These are phyloP conservation scores for Elmis aenea DNA, from an alignment of 2,888 invertebrate species.

Conservation along the genomic window DNA sequence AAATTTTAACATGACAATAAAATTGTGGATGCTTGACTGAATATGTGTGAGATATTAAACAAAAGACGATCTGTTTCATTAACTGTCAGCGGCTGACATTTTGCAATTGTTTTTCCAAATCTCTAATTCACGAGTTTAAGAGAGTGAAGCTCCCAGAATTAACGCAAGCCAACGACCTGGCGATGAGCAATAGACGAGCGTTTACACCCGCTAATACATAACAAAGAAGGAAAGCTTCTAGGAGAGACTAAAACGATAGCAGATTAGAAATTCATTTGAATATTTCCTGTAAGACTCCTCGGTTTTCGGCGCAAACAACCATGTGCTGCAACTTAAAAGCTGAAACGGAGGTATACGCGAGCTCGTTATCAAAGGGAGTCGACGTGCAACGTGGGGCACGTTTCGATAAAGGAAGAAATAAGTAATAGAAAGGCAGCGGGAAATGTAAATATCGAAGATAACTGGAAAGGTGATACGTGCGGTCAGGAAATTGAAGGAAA, in stretches of 20 bases:
- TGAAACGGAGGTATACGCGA: slow-evolving; percentile 3
- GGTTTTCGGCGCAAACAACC: not conserved
- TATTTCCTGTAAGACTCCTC: slow-evolving; percentile 41
- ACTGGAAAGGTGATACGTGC: slow-evolving; percentile 30
- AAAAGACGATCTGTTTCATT: too few relatives aligned
- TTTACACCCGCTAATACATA: slow-evolving; percentile 9
- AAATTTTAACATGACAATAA: too few relatives aligned
- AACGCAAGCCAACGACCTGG: too few relatives aligned
- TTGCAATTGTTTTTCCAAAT: too few relatives aligned
- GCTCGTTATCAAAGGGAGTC: slow-evolving; percentile 9
- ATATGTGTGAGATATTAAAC: too few relatives aligned
- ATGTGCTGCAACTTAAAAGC: not conserved
- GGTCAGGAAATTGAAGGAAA: slow-evolving; percentile 36
- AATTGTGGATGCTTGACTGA: too few relatives aligned
- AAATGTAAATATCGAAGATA: slow-evolving; percentile 34
- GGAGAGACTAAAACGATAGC: slow-evolving; percentile 19
- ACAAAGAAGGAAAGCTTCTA: not conserved
- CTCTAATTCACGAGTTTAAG: too few relatives aligned
- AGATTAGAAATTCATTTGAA: slow-evolving; percentile 52
- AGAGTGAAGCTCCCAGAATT: too few relatives aligned
- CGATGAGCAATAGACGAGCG: too few relatives aligned
- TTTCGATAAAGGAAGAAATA: slow-evolving; percentile 15
- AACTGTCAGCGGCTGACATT: too few relatives aligned
- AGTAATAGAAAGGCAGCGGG: slow-evolving; percentile 27
- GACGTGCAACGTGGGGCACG: slow-evolving; percentile 11